phyloP scores from a whole-genome alignment of 2,113 vertebrate genomes.

The Oncorhynchus masou region DNA sequence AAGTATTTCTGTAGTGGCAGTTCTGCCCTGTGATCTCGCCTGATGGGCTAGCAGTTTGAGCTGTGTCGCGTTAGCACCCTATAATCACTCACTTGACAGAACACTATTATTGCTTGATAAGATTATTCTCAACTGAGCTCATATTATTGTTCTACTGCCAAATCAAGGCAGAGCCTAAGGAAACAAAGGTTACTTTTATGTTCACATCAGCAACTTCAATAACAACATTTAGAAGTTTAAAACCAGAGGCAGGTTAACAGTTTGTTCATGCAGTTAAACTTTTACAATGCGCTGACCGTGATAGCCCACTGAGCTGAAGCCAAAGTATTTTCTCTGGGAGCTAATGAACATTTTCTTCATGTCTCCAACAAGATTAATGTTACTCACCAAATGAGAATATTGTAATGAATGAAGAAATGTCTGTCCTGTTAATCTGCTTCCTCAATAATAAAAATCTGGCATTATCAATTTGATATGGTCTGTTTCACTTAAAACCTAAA shows the following conservation, averaged over 20 bases:
- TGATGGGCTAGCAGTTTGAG: conserved; percentile 46
- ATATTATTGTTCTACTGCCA: conserved; percentile 44
- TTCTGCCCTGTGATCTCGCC: conserved; percentile 35
- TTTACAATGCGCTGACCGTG: neutral
- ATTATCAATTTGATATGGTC: neutral
- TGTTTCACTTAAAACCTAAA: neutral
- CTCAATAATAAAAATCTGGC: neutral
- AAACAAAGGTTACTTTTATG: neutral
- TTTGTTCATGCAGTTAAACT: neutral
- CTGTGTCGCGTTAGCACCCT: conserved; percentile 47
- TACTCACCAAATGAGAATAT: too few relatives aligned
- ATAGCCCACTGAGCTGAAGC: neutral
- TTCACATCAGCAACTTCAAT: too few relatives aligned
- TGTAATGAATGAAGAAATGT: conserved; percentile 3
- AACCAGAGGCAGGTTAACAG: neutral
- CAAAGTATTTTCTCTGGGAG: neutral
- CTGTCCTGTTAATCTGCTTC: conserved; percentile 43
- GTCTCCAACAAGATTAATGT: neutral
- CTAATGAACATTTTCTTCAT: neutral
- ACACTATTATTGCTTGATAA: conserved; percentile 60
- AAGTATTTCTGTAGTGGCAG: neutral
- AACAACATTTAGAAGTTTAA: neutral
- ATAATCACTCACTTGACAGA: conserved; percentile 66
- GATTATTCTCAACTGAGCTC: conserved; percentile 64
- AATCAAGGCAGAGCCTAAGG: neutral